Conservation (phyloP, 2,888 invertebrate genomes). For the Parnassius orleans region DNA sequence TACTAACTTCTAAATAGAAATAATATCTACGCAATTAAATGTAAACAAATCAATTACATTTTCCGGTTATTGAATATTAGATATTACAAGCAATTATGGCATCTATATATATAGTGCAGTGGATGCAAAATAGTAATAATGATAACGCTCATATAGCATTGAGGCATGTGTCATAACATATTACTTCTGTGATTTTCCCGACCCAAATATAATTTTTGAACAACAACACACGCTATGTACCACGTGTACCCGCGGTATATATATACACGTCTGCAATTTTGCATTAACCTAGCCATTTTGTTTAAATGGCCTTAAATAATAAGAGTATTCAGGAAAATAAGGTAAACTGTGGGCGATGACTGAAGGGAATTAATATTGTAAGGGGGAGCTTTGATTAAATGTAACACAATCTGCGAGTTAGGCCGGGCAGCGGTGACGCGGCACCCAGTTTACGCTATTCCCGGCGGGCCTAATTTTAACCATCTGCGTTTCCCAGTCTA, state of each 20-base stretch:
- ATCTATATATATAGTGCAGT: not conserved
- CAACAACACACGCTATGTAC: no score
- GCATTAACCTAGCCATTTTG: no score
- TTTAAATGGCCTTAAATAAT: no score
- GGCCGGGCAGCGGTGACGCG: constrained; percentile 63
- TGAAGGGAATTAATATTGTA: constrained; percentile 22
- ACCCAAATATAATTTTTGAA: no score
- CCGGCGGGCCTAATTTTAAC: constrained; percentile 79
- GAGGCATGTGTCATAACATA: no score
- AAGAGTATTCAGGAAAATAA: no score
- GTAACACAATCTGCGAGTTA: constrained; percentile 70
- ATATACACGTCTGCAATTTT: no score
- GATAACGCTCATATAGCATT: no score
- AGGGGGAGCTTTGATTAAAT: constrained; percentile 39
- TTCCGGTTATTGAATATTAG: not conserved
- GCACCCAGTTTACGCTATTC: constrained; percentile 73
- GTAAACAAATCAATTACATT: constrained; percentile 9
- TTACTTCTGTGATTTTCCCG: no score
- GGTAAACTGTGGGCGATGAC: not conserved
- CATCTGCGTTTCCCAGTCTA: constrained; percentile 78
- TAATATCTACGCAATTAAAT: not conserved
- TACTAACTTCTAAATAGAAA: not conserved
- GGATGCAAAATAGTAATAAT: no score
- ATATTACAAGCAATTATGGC: not conserved
- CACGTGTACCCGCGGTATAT: no score